Conservation (phyloP, 2,797 vertebrate species). For the Melanotaenia trifasciata region DNA sequence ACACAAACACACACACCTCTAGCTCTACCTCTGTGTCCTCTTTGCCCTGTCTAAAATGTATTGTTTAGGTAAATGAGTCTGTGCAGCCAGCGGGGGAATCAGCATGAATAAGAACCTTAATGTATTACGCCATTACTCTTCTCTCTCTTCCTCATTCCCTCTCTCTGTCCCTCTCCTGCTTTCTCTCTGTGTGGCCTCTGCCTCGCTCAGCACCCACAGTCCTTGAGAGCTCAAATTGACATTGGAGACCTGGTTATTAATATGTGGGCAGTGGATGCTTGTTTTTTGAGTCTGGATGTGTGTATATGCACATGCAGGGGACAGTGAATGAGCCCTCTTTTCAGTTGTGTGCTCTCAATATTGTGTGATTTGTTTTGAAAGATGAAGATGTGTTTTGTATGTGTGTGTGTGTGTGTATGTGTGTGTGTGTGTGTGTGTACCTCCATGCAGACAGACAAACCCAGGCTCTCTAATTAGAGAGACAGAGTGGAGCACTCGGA, state of each 20-base stretch:
- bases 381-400: constrained; percentile 49
- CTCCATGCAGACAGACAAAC: constrained; percentile 53
- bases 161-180: constrained; percentile 21
- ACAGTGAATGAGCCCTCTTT: constrained; percentile 60
- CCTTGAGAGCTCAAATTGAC: constrained; percentile 81
- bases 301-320: background rate
- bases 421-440: background rate
- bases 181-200: constrained; percentile 60
- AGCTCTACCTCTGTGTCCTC: constrained; percentile 64
- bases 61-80: constrained; percentile 81
- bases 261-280: constrained; percentile 57
- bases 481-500: constrained; percentile 62
- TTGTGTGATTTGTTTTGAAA: constrained; percentile 60
- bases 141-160: constrained; percentile 19
- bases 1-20: constrained; percentile 29
- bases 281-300: background rate
- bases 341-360: constrained; percentile 45
- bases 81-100: constrained; percentile 72
- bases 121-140: constrained; percentile 71
- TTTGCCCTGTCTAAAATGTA: constrained; percentile 74
- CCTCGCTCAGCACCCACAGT: constrained; percentile 72
- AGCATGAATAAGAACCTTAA: constrained; percentile 77
- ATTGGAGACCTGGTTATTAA: constrained; percentile 77
- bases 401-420: constrained; percentile 24
- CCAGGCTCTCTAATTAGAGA: constrained; percentile 74